Base-by-base conservation (phyloP, 2,888 invertebrate species). In the Lobophora halterata region DNA sequence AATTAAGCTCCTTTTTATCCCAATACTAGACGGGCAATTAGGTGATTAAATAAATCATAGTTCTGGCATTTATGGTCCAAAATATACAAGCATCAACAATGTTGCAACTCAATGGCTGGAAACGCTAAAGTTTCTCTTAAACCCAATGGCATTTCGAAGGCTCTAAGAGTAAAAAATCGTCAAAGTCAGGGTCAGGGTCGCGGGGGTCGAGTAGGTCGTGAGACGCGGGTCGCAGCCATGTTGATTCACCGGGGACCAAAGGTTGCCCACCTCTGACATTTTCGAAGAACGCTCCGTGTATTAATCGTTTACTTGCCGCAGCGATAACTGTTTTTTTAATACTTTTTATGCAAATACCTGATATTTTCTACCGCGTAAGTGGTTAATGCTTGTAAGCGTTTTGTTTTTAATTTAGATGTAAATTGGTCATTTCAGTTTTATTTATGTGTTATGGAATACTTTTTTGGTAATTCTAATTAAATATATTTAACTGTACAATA, bases 241-340 rank as follows among this genome's bases (percentile, higher is more conserved):
- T 69, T 68, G 75, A 75, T 66, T 71, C 75, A 69, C 60, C 58
- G n/a, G 62, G 56, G 66, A 62, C 63, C 73, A 60, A 67, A 76
- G 79, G 77, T 77, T 75, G 69, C 52, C 62, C 63, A 79, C 77
- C 79, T 73, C 68, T 77, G 79, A 74, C 79, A 74, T 76, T 77
- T 70, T 32, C 35, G 38, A 42, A 32, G 35, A 50, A 33, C 47
- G 41, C 30, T 40, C 39, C 46, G 37, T 35, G 46, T 50, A 52
- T 46, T 51, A 56, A 52, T 51, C 51, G 54, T 45, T 37, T 35
- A 39, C 28, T 36, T 39, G 18, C 34, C 24, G 35, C 47, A 39
- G 49, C 35, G 47, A 44, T 57, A 54, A 57, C 56, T 52, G 54
- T 51, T 46, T 52, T 49, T 51, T 46, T 48, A 46, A 37, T 39